Evolutionary conservation across 1,140 invertebrate genomes (phyloP).

Genomic region (Ladona fulva): DNA sequence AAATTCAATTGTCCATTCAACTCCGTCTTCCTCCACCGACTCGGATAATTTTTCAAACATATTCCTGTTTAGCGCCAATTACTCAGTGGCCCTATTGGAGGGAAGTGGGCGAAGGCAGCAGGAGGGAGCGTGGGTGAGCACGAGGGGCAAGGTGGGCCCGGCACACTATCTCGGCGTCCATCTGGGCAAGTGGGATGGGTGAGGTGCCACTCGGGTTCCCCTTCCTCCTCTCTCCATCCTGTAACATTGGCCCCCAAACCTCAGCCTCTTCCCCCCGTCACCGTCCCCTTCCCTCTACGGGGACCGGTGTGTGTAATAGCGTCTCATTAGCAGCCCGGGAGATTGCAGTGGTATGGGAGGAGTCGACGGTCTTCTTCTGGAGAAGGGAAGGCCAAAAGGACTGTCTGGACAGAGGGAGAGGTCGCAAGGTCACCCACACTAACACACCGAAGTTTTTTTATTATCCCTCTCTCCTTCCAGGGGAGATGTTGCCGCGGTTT

Average conservation of each 20-base stretch:
- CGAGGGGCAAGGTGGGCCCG: background rate
- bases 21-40: too few relatives aligned
- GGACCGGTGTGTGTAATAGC: conserved; percentile 6
- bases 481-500: background rate
- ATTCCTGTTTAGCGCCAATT: too few relatives aligned
- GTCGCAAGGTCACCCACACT: conserved; percentile 4
- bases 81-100: background rate
- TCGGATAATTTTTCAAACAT: too few relatives aligned
- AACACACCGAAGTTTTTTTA: background rate
- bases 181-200: background rate
- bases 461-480: background rate
- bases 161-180: background rate
- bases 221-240: background rate
- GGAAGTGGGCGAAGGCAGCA: background rate
- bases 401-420: background rate
- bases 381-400: background rate
- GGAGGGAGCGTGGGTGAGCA: background rate
- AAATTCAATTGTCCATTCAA: too few relatives aligned
- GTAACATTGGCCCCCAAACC: background rate
- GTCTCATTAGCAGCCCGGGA: background rate
- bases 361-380: background rate
- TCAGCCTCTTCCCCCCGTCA: background rate
- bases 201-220: background rate
- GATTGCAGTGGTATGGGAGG: background rate
- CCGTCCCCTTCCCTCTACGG: background rate